These are phyloP conservation scores for Quadriops clusia DNA, from an alignment of 2,888 invertebrate genomes.

Conservation along the genomic window DNA sequence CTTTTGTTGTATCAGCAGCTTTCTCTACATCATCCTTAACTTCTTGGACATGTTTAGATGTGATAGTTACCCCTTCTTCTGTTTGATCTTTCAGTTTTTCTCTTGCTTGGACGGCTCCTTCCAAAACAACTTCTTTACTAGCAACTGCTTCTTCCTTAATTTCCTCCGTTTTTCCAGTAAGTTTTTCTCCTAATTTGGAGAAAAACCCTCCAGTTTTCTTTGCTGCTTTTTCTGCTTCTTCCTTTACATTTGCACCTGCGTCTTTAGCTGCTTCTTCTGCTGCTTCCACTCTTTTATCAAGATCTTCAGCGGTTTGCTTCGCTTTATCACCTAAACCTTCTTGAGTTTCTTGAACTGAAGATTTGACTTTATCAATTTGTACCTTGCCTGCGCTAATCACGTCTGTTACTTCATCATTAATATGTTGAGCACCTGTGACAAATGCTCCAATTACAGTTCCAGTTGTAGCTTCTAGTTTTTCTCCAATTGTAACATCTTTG, in stretches of 20 bases:
- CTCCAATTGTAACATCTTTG: neutral
- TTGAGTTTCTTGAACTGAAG: conserved; percentile 2
- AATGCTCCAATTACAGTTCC: too few relatives aligned
- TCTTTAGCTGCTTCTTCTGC: too few relatives aligned
- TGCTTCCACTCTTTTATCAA: too few relatives aligned
- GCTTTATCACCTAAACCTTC: too few relatives aligned
- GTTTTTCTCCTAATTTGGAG: conserved; percentile 24
- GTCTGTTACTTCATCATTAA: conserved; percentile 2
- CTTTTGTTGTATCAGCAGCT: conserved; percentile 11
- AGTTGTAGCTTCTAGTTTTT: too few relatives aligned
- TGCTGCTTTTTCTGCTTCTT: conserved; percentile 10
- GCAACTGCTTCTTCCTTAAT: conserved; percentile 5
- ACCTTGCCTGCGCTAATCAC: too few relatives aligned
- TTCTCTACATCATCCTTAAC: conserved; percentile 1
- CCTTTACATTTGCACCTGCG: conserved; percentile 1
- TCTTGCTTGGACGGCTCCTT: too few relatives aligned
- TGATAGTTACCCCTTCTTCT: too few relatives aligned
- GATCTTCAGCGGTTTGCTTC: too few relatives aligned
- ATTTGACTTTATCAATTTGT: conserved; percentile 6
- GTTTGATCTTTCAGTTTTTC: too few relatives aligned
- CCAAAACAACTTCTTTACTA: conserved; percentile 11
- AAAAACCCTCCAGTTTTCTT: conserved; percentile 18
- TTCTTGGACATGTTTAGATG: too few relatives aligned
- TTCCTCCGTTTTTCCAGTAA: conserved; percentile 20
- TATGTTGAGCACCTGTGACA: too few relatives aligned